These are phyloP conservation scores for Scaptomyza tumidula DNA, from an alignment of 2,888 invertebrate genomes.

Conservation along the genomic window DNA sequence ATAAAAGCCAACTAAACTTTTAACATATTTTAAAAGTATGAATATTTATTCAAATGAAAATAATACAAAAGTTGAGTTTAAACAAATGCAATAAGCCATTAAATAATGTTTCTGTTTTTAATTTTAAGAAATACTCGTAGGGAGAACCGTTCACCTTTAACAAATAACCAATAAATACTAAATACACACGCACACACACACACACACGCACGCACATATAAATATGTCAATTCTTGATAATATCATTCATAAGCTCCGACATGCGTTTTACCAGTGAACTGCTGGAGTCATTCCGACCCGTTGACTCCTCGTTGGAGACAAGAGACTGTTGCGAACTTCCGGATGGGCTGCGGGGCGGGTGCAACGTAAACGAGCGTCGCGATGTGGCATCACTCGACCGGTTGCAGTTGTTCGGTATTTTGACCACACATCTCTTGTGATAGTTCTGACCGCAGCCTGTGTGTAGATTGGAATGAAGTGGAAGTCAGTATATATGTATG, in stretches of 20 bases:
- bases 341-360: constrained; percentile 88
- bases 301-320: constrained; percentile 86
- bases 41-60: constrained; percentile 64
- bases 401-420: constrained; percentile 98
- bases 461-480: constrained; percentile 38
- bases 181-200: not conserved
- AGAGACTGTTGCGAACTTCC: constrained; percentile 89
- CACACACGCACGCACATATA: not conserved
- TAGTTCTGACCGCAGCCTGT: constrained; percentile 98
- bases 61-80: constrained; percentile 51
- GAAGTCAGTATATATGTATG: not conserved
- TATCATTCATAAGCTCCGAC: constrained; percentile 87
- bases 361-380: constrained; percentile 84
- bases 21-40: not conserved
- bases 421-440: constrained; percentile 98
- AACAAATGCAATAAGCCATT: constrained; percentile 33
- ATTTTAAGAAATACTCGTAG: constrained; percentile 68
- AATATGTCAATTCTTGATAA: constrained; percentile 82
- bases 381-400: constrained; percentile 84
- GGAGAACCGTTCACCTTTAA: constrained; percentile 53
- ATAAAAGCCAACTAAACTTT: too few species aligned
- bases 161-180: constrained; percentile 7
- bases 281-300: constrained; percentile 84
- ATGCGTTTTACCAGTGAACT: constrained; percentile 91
- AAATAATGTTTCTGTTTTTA: constrained; percentile 31